A percentile compares a stretch with the other conserved stretches of the same genome.
These are phyloP conservation scores for Taeniopygia guttata DNA, from an alignment of 2,797 vertebrate species.

Conservation along the genomic window DNA sequence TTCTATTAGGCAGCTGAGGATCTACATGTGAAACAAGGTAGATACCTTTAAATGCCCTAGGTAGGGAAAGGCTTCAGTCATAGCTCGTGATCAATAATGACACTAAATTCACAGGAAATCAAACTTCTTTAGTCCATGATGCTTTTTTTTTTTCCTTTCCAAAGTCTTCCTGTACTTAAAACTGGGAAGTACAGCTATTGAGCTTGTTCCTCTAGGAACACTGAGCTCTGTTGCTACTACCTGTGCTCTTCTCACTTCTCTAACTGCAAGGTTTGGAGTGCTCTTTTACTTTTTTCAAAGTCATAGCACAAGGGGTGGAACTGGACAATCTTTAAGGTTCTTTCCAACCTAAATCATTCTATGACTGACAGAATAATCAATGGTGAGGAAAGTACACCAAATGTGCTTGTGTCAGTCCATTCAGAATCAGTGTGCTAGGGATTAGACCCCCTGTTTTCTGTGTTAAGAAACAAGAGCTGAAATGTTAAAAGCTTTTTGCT, in stretches of 20 bases:
- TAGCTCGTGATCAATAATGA: background rate
- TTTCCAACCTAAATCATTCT: background rate
- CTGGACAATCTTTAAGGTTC: background rate
- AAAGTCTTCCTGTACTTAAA: background rate
- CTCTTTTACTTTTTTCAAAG: background rate
- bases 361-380: background rate
- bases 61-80: background rate
- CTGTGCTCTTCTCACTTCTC: background rate
- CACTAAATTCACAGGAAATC: background rate
- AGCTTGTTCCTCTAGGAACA: background rate
- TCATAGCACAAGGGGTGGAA: background rate
- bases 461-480: background rate
- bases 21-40: background rate
- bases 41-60: background rate
- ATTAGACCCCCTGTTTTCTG: background rate
- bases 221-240: background rate
- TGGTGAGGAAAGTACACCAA: background rate
- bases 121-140: background rate
- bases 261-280: background rate
- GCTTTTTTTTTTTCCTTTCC: background rate
- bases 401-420: background rate
- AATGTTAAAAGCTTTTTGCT: background rate
- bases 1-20: background rate
- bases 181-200: background rate
- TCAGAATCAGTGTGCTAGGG: rapidly evolving